A percentile compares a stretch with the other conserved stretches of the same genome.
These are phyloP conservation scores for Scaptomyza parva DNA, from an alignment of 2,888 invertebrate species.

Conservation along the genomic window DNA sequence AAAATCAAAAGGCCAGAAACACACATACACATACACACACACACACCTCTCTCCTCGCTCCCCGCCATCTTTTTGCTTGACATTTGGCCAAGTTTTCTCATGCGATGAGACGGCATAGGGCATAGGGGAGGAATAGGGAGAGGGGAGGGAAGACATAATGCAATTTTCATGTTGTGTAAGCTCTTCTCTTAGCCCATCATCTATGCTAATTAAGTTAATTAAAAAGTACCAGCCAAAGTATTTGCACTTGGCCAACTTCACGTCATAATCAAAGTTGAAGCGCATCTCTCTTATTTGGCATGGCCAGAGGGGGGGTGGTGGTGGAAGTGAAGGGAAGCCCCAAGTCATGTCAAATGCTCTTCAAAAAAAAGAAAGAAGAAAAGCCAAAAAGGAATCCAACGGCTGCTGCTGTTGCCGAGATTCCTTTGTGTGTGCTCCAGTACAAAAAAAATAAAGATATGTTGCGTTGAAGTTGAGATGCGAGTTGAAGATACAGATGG, in stretches of 20 bases:
- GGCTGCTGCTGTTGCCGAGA: slow-evolving; percentile 13
- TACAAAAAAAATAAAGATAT: slow-evolving; percentile 24
- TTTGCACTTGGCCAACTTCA: slow-evolving; percentile 79
- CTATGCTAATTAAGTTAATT: slow-evolving; percentile 78
- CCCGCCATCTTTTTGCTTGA: neutral
- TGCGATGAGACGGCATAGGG: slow-evolving; percentile 21
- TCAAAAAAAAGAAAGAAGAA: too few relatives aligned
- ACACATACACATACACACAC: neutral
- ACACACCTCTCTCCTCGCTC: too few relatives aligned
- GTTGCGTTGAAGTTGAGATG: slow-evolving; percentile 18
- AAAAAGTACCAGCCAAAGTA: slow-evolving; percentile 78
- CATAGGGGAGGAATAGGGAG: neutral
- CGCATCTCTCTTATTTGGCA: slow-evolving; percentile 47
- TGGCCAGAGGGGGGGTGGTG: neutral
- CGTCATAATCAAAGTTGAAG: slow-evolving; percentile 77
- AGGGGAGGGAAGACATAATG: slow-evolving; percentile 53
- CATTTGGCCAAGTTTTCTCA: slow-evolving; percentile 43
- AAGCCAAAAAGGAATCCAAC: slow-evolving; percentile 41
- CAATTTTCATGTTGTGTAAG: slow-evolving; percentile 77
- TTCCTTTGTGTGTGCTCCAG: slow-evolving; percentile 36
- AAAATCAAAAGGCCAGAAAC: slow-evolving; percentile 53
- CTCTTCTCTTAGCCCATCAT: slow-evolving; percentile 73
- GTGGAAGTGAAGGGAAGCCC: slow-evolving; percentile 21
- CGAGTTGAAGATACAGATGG: slow-evolving; percentile 27
- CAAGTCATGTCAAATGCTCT: slow-evolving; percentile 77